Percentiles rank a stretch among this genome's conserved stretches.
Evolutionary conservation across 2,113 vertebrate genomes (phyloP).

Genomic region (Murina feae): DNA sequence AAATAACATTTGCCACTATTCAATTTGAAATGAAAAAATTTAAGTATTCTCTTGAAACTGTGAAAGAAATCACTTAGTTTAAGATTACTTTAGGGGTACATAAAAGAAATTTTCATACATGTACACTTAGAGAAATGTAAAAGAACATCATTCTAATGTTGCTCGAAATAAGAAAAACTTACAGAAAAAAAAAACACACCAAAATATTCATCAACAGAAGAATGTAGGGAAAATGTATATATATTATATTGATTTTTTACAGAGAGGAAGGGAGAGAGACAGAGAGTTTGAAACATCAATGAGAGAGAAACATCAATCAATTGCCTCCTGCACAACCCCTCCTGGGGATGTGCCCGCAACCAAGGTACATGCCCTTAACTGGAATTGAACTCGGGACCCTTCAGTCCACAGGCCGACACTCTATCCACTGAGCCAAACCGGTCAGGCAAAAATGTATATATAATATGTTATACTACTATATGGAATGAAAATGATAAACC

Average conservation of each 20-base stretch:
- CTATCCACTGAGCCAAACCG: too few relatives aligned
- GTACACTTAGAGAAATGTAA: background rate
- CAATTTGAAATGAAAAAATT: background rate
- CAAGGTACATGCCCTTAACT: too few relatives aligned
- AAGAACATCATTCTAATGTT: background rate
- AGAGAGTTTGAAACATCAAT: too few relatives aligned
- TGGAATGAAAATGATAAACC: background rate
- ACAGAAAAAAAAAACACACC: background rate
- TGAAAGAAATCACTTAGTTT: background rate
- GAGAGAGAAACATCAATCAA: too few relatives aligned
- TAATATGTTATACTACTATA: background rate
- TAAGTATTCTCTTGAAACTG: background rate
- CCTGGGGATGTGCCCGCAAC: too few relatives aligned
- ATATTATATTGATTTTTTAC: background rate
- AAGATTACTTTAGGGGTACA: background rate
- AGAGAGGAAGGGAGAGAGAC: too few relatives aligned
- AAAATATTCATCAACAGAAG: background rate
- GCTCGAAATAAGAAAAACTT: background rate
- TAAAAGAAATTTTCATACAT: background rate
- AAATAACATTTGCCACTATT: background rate
- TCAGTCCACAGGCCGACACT: too few relatives aligned
- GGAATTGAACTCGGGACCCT: too few relatives aligned
- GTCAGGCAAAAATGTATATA: background rate
- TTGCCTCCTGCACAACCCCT: too few relatives aligned
- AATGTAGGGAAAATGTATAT: background rate